These are phyloP conservation scores for Sarotherodon lohbergeri DNA, from an alignment of 2,113 vertebrate genomes.

Conservation along the genomic window DNA sequence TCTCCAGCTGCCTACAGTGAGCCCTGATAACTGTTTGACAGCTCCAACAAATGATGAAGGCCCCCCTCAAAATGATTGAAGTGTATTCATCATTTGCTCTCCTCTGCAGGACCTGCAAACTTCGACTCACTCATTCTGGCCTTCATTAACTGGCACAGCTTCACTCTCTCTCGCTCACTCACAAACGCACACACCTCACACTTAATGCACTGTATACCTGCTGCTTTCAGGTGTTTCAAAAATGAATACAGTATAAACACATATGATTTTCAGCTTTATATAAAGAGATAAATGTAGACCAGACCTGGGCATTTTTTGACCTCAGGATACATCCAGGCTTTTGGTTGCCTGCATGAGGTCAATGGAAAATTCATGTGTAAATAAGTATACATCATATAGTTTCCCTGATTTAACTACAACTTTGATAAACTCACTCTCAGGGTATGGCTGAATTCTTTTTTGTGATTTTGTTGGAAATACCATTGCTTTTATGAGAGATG, in stretches of 20 bases:
- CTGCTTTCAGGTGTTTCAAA: neutral
- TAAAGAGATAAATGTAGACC: neutral
- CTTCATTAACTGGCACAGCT: constrained; percentile 39
- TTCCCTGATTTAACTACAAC: neutral
- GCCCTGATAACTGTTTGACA: constrained; percentile 55
- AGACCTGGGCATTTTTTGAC: neutral
- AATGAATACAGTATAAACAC: neutral
- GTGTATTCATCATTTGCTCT: constrained; percentile 52
- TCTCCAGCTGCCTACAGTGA: constrained; percentile 41
- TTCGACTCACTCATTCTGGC: constrained; percentile 21
- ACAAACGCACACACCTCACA: neutral
- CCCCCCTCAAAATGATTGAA: constrained; percentile 54
- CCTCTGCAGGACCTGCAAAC: constrained; percentile 12
- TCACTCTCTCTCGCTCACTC: neutral
- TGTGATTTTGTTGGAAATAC: neutral
- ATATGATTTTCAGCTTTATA: neutral
- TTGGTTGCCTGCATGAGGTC: neutral
- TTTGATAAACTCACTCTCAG: neutral
- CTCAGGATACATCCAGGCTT: neutral
- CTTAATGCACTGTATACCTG: neutral
- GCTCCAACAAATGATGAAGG: constrained; percentile 57
- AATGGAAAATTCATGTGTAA: neutral
- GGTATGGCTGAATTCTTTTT: neutral
- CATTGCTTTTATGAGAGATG: neutral
- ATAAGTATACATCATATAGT: neutral